A percentile compares a stretch with the other conserved stretches of the same genome.
phyloP scores from a whole-genome alignment of 2,797 vertebrate species.

The Hippocampus kuda region DNA sequence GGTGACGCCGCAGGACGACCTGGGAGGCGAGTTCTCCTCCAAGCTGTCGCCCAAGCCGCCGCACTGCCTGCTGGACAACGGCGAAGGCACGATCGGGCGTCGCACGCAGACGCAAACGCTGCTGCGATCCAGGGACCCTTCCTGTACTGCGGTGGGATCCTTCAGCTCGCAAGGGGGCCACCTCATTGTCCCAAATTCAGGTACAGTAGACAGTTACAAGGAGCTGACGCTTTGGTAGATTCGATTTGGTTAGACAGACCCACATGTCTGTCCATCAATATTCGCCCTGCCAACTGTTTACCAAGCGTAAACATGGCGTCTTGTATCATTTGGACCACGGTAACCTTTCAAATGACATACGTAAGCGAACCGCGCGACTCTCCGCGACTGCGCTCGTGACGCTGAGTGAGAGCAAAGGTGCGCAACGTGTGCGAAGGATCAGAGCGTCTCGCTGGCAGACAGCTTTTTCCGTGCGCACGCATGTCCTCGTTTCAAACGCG shows the following conservation, averaged over 20 bases:
- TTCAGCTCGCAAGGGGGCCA: conserved; percentile 95
- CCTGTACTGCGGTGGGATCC: conserved; percentile 85
- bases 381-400: neutral
- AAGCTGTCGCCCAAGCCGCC: conserved; percentile 90
- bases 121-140: conserved; percentile 84
- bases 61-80: conserved; percentile 81
- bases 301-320: too few relatives aligned
- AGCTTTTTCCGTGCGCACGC: conserved; percentile 39
- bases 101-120: conserved; percentile 89
- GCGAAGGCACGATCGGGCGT: conserved; percentile 77
- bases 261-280: too few relatives aligned
- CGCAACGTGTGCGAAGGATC: conserved; percentile 18
- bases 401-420: conserved; percentile 45
- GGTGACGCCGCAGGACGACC: conserved; percentile 89
- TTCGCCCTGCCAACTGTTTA: too few relatives aligned
- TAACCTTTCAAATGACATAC: conserved; percentile 43
- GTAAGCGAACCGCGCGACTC: conserved; percentile 33
- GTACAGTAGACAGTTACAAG: conserved; percentile 44
- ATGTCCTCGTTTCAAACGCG: conserved; percentile 56
- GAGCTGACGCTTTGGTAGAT: neutral
- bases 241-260: too few relatives aligned
- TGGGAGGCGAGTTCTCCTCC: conserved; percentile 81
- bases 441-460: conserved; percentile 44
- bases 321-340: neutral
- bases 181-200: conserved; percentile 92